These are phyloP conservation scores for Ichneumoninae sp. DNA, from an alignment of 2,888 invertebrate genomes.

Conservation along the genomic window DNA sequence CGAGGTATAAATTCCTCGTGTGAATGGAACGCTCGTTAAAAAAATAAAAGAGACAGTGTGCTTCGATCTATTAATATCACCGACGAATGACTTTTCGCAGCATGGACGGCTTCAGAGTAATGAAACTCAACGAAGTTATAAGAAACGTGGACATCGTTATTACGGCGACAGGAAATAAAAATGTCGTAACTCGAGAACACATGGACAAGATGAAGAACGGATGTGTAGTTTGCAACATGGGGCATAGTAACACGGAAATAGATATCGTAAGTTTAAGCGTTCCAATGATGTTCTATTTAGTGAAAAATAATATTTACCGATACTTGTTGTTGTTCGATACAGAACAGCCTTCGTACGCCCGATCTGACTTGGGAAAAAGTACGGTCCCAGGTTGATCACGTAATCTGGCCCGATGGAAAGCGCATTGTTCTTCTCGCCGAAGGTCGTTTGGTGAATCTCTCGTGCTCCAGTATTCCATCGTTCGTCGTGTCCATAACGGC, in stretches of 20 bases:
- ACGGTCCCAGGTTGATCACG: conserved; percentile 98
- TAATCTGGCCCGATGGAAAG: conserved; percentile 99
- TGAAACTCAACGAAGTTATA: conserved; percentile 97
- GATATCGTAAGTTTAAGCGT: conserved; percentile 90
- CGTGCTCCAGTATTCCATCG: conserved; percentile 98
- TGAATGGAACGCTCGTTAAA: background rate
- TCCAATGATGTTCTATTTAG: background rate
- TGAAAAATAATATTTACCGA: background rate
- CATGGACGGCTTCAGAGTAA: conserved; percentile 98
- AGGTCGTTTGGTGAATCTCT: conserved; percentile 97
- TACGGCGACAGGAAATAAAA: conserved; percentile 99
- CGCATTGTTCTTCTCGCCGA: conserved; percentile 96
- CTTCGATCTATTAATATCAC: conserved; percentile 19
- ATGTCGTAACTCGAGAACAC: conserved; percentile 96
- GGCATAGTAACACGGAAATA: conserved; percentile 98
- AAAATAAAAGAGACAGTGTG: background rate
- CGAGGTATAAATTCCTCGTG: conserved; percentile 86
- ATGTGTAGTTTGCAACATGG: conserved; percentile 98
- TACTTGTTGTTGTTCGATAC: conserved; percentile 73
- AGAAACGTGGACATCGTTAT: conserved; percentile 97
- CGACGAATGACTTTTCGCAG: conserved; percentile 84
- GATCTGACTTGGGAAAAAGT: conserved; percentile 99
- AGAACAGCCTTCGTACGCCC: conserved; percentile 95
- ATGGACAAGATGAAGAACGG: conserved; percentile 99
- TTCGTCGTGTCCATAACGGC: conserved; percentile 99